Percentiles rank a stretch among this genome's conserved stretches.
Conservation (phyloP, 1,140 invertebrate species). For the Drosophila nannoptera region DNA sequence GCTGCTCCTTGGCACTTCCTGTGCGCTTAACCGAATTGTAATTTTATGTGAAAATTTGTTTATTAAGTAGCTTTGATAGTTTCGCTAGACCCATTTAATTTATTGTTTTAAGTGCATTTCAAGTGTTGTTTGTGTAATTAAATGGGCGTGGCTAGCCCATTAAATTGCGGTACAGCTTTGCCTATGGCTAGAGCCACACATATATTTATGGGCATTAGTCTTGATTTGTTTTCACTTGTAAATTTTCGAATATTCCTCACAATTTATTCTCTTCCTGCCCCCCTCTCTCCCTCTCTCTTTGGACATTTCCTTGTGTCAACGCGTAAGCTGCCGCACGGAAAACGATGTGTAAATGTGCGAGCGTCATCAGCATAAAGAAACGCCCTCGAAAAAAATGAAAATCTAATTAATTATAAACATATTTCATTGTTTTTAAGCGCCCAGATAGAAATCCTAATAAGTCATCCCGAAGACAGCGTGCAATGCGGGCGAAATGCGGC, state of each 20-base stretch:
- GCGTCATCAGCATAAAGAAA: conserved; percentile 31
- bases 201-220: conserved; percentile 64
- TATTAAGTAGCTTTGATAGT: conserved; percentile 74
- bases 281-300: too few relatives aligned
- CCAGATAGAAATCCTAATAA: conserved; percentile 64
- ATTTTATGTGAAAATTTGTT: conserved; percentile 78
- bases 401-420: conserved; percentile 74
- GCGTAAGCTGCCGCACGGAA: conserved; percentile 23
- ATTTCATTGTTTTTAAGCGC: conserved; percentile 59
- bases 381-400: conserved; percentile 20
- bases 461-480: conserved; percentile 44
- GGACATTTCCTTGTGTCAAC: conserved; percentile 43
- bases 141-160: conserved; percentile 68
- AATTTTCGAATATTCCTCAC: conserved; percentile 18
- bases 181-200: conserved; percentile 37
- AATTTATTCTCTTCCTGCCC: neutral
- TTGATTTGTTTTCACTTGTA: conserved; percentile 68
- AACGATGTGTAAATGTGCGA: conserved; percentile 57
- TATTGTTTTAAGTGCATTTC: conserved; percentile 71
- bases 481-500: conserved; percentile 28
- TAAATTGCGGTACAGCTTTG: conserved; percentile 38
- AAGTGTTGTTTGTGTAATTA: conserved; percentile 66
- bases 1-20: conserved; percentile 28
- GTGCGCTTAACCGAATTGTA: conserved; percentile 48
- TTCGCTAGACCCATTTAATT: conserved; percentile 61